phyloP scores from a whole-genome alignment of 2,888 invertebrate species.

The Dasysyrphus tricinctus region DNA sequence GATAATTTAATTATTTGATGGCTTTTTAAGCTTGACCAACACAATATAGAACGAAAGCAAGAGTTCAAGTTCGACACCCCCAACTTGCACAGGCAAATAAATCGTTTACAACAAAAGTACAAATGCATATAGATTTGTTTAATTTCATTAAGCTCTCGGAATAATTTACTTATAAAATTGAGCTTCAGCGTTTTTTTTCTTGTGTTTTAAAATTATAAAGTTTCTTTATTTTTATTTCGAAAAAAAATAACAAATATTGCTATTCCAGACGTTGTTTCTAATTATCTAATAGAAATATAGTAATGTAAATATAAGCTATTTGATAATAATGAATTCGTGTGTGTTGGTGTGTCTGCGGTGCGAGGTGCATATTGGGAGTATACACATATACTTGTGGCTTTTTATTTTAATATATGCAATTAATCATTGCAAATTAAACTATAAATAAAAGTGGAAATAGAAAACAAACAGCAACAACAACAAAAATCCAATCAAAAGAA shows the following conservation, averaged over 20 bases:
- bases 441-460: conserved; percentile 40
- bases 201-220: conserved; percentile 35
- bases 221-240: conserved; percentile 22
- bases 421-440: conserved; percentile 70
- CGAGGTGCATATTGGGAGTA: not conserved
- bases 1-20: conserved; percentile 63
- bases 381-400: conserved; percentile 24
- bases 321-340: conserved; percentile 63
- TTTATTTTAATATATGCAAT: conserved; percentile 64
- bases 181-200: not conserved
- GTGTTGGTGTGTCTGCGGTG: conserved; percentile 48
- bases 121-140: conserved; percentile 18
- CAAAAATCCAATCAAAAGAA: conserved; percentile 52
- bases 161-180: not conserved
- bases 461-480: conserved; percentile 39
- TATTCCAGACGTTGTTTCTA: conserved; percentile 57
- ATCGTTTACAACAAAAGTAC: conserved; percentile 31
- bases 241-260: conserved; percentile 16
- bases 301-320: conserved; percentile 61
- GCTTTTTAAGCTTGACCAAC: conserved; percentile 37
- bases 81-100: conserved; percentile 12
- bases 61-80: conserved; percentile 63
- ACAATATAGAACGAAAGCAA: not conserved
- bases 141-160: conserved; percentile 31
- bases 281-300: conserved; percentile 70